Percentiles rank a stretch among this genome's conserved stretches.
These are phyloP conservation scores for Geophilus truncorum DNA, from an alignment of 2,888 invertebrate species.

Conservation along the genomic window DNA sequence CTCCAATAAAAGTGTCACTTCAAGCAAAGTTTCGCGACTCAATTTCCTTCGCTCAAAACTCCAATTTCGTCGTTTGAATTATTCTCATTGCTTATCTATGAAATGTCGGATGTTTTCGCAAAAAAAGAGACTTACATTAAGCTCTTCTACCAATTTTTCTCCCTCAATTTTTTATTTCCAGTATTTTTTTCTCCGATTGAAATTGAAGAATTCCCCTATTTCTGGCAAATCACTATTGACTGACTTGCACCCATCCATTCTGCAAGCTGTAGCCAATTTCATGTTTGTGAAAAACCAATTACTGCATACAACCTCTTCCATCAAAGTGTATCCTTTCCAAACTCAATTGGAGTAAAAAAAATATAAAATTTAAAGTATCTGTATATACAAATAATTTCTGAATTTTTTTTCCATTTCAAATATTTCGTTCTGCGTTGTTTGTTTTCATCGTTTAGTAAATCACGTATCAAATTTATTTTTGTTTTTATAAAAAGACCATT, in stretches of 20 bases:
- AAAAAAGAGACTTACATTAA: neutral
- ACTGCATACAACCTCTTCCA: neutral
- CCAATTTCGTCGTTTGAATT: neutral
- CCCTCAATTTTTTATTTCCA: neutral
- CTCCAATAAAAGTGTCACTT: no score
- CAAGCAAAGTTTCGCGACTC: no score
- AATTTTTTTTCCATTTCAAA: no score
- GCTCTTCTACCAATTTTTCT: neutral
- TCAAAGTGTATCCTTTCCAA: neutral
- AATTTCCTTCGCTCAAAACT: no score
- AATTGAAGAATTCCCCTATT: neutral
- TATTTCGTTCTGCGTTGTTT: no score
- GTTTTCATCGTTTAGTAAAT: no score
- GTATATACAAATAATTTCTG: neutral
- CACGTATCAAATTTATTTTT: no score
- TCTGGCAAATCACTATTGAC: slow-evolving; percentile 1
- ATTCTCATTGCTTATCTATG: neutral
- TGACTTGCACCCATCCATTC: neutral
- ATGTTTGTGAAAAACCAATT: slow-evolving; percentile 18
- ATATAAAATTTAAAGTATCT: neutral
- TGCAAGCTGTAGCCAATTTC: neutral
- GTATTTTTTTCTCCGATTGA: neutral
- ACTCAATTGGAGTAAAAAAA: neutral
- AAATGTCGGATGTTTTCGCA: neutral
- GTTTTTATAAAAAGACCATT: neutral